Conservation (phyloP, 2,113 vertebrate species). For the Pachycephala philippinensis region DNA sequence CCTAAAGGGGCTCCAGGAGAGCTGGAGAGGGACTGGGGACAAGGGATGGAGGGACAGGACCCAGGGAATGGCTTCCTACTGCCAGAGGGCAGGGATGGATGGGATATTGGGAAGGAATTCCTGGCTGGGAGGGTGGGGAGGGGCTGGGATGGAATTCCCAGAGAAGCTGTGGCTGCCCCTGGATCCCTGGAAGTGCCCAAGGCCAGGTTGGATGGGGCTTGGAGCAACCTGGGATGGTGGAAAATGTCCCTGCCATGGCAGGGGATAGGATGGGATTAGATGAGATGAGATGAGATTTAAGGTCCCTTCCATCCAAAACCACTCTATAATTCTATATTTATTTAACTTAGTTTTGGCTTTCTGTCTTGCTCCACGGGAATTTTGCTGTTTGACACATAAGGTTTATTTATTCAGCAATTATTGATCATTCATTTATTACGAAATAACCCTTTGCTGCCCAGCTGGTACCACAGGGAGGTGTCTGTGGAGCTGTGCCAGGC, state of each 20-base stretch:
- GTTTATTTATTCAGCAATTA: not conserved
- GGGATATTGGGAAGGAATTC: not conserved
- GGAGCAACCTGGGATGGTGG: rapidly evolving
- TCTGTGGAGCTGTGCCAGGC: not conserved
- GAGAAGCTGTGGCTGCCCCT: not conserved
- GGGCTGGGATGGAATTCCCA: not conserved
- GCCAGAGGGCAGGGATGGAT: not conserved
- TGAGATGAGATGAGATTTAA: rapidly evolving
- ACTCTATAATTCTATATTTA: rapidly evolving
- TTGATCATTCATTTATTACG: rapidly evolving
- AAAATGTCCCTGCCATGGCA: not conserved
- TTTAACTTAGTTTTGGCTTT: not conserved
- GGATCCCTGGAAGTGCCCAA: not conserved
- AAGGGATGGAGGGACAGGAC: not conserved
- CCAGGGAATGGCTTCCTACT: not conserved
- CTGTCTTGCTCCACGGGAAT: rapidly evolving
- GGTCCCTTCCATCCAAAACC: not conserved
- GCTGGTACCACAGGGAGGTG: rapidly evolving
- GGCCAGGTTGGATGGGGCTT: rapidly evolving
- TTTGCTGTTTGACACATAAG: rapidly evolving
- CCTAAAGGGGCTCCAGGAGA: not conserved
- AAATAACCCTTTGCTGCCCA: not conserved
- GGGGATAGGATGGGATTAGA: too few relatives aligned
- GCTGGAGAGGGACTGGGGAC: not conserved
- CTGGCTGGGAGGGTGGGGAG: not conserved